Evolutionary conservation across 2,797 vertebrate species (phyloP).

Genomic region (Protosalanx chinensis): DNA sequence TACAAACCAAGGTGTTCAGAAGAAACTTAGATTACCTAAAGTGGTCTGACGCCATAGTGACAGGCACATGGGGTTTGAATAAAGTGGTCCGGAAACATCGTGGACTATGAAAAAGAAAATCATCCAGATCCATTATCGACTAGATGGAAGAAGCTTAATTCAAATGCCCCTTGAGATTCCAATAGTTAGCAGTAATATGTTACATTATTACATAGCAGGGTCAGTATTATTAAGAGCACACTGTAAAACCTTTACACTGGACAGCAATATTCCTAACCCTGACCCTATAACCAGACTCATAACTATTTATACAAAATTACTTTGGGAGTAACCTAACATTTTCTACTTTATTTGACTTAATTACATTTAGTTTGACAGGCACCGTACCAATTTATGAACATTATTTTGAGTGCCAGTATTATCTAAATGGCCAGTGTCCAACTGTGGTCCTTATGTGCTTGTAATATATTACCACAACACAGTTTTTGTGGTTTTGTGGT

Average conservation of each 20-base stretch:
- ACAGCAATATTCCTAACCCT: neutral
- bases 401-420: too few species aligned
- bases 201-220: neutral
- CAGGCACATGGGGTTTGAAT: conserved; percentile 40
- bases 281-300: neutral
- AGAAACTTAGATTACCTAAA: conserved; percentile 32
- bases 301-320: neutral
- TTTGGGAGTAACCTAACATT: neutral
- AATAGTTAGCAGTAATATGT: conserved; percentile 5
- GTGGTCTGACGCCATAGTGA: conserved; percentile 32
- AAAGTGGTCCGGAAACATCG: conserved; percentile 47
- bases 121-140: conserved; percentile 40
- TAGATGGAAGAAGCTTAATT: conserved; percentile 44
- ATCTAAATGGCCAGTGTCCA: too few species aligned
- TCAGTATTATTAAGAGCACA: neutral
- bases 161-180: conserved; percentile 34
- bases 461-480: too few species aligned
- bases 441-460: too few species aligned
- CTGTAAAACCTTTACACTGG: neutral
- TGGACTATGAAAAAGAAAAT: conserved; percentile 49
- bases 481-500: too few species aligned
- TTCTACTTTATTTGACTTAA: too few species aligned
- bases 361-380: too few species aligned
- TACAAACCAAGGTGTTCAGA: conserved; percentile 43
- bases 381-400: too few species aligned